Percentiles rank a stretch among this genome's conserved stretches.
Conservation (phyloP, 2,888 invertebrate species). For the Conus canariensis region DNA sequence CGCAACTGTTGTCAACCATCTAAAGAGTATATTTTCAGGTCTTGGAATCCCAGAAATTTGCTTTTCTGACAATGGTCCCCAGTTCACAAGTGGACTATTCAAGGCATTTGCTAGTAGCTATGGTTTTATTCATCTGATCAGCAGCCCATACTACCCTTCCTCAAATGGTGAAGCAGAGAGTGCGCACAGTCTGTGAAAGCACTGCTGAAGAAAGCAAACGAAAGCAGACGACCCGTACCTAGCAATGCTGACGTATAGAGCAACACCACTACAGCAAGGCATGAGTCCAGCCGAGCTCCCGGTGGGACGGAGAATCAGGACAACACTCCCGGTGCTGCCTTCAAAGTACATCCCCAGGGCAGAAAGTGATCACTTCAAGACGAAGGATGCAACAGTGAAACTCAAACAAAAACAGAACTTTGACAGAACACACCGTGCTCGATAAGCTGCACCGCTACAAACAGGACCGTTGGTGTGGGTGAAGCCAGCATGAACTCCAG, state of each 20-base stretch:
- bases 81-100: conserved; percentile 20
- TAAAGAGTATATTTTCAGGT: not conserved
- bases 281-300: conserved; percentile 12
- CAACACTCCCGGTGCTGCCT: not conserved
- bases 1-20: not conserved
- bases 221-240: conserved; percentile 28
- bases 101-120: conserved; percentile 13
- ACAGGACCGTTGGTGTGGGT: not conserved
- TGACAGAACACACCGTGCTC: not conserved
- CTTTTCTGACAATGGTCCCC: conserved; percentile 31
- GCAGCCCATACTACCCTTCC: not conserved
- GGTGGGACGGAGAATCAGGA: not conserved
- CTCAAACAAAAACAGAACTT: not conserved
- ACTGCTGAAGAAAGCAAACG: conserved; percentile 2
- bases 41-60: conserved; percentile 20
- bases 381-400: not conserved
- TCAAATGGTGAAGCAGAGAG: conserved; percentile 36
- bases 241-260: conserved; percentile 19
- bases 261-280: conserved; percentile 34
- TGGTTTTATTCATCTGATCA: conserved; percentile 20
- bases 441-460: not conserved
- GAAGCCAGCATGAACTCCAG: not conserved
- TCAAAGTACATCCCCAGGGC: not conserved
- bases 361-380: not conserved
- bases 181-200: conserved; percentile 17